A percentile compares a stretch with the other conserved stretches of the same genome.
phyloP scores from a whole-genome alignment of 2,888 invertebrate genomes.

The Drosophila antonietae region DNA sequence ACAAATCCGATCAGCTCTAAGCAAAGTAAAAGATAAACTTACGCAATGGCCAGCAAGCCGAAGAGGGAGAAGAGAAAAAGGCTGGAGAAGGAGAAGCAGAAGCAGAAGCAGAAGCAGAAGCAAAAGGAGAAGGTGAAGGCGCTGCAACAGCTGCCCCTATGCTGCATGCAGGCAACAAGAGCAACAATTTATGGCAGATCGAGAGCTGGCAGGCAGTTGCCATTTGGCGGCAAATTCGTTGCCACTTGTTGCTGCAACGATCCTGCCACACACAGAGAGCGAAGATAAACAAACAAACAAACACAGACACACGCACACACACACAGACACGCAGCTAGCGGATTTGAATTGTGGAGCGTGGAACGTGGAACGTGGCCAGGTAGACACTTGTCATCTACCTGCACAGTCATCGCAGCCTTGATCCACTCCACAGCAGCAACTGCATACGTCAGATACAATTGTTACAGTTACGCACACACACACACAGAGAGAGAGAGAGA shows the following conservation, averaged over 20 bases:
- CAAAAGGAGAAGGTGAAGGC: slow-evolving; percentile 47
- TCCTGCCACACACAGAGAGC: slow-evolving; percentile 60
- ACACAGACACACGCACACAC: not conserved
- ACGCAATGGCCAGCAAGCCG: slow-evolving; percentile 66
- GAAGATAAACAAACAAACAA: not conserved
- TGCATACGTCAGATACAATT: slow-evolving; percentile 54
- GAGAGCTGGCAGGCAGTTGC: slow-evolving; percentile 16
- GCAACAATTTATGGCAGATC: slow-evolving; percentile 59
- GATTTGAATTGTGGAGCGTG: slow-evolving; percentile 4
- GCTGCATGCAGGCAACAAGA: slow-evolving; percentile 37
- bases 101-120: slow-evolving; percentile 25
- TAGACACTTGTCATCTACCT: slow-evolving; percentile 64
- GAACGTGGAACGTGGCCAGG: slow-evolving; percentile 53
- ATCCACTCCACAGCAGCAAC: slow-evolving; percentile 34
- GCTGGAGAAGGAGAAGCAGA: slow-evolving; percentile 16
- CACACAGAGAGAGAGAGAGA: slow-evolving; percentile 20
- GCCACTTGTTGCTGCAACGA: slow-evolving; percentile 69
- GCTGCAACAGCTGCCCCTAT: slow-evolving; percentile 23
- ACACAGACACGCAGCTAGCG: slow-evolving; percentile 23
- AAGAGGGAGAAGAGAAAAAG: too few species aligned
- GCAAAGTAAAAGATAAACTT: slow-evolving; percentile 66
- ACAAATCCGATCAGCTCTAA: slow-evolving; percentile 5
- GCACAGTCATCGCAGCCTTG: slow-evolving; percentile 64
- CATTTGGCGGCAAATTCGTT: slow-evolving; percentile 71
- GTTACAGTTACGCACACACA: slow-evolving; percentile 62